These are phyloP conservation scores for Sylvia atricapilla DNA, from an alignment of 2,113 vertebrate species.

Conservation along the genomic window DNA sequence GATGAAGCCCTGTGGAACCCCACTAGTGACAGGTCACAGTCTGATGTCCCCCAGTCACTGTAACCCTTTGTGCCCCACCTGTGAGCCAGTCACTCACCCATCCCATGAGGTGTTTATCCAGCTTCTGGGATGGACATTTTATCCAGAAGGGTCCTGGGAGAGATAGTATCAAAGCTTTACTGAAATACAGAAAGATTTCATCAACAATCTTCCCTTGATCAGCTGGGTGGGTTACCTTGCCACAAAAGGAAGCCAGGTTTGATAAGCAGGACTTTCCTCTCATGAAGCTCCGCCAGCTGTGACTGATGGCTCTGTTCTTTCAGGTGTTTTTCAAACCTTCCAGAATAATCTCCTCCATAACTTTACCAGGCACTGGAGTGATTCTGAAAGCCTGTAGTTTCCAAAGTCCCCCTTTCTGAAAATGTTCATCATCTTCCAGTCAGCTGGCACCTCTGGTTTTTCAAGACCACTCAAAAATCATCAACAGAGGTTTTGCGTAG, in stretches of 20 bases:
- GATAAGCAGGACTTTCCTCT: neutral
- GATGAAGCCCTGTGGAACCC: neutral
- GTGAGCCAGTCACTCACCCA: neutral
- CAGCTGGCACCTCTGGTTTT: neutral
- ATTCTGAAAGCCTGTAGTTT: neutral
- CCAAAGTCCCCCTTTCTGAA: neutral
- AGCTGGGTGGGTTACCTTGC: neutral
- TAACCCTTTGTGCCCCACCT: neutral
- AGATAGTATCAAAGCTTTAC: neutral
- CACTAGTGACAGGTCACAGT: neutral
- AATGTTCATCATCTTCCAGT: neutral
- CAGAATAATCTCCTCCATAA: neutral
- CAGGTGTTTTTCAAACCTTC: neutral
- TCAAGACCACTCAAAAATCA: neutral
- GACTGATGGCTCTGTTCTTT: neutral
- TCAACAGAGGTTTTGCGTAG: neutral
- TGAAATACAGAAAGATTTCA: neutral
- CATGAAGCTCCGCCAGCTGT: neutral
- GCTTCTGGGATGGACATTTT: neutral
- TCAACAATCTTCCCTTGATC: neutral
- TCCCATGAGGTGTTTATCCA: neutral
- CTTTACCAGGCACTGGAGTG: neutral
- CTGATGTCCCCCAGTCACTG: neutral
- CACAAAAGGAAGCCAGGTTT: neutral
- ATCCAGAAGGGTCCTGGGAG: neutral